phyloP scores from a whole-genome alignment of 2,113 vertebrate genomes.

The Passer montanus region DNA sequence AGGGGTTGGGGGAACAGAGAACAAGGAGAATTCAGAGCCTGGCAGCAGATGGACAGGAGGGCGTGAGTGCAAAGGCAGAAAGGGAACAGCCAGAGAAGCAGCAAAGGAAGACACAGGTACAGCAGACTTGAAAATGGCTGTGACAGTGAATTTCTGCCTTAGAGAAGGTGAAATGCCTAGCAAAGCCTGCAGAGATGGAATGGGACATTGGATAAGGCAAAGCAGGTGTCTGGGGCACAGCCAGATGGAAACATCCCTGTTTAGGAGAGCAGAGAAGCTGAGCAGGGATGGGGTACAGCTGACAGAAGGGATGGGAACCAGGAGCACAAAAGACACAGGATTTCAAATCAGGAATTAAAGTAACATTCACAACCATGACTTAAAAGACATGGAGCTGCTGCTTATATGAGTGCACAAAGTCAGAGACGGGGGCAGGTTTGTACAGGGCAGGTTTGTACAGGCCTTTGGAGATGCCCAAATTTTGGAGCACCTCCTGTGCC shows the following conservation, averaged over 20 bases:
- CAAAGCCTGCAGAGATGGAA: not conserved
- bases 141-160: not conserved
- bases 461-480: not conserved
- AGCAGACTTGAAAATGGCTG: not conserved
- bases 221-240: accelerated
- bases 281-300: not conserved
- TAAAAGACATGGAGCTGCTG: not conserved
- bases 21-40: not conserved
- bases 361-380: not conserved
- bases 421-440: not conserved
- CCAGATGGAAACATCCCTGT: not conserved
- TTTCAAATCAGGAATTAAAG: not conserved
- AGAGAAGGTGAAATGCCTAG: not conserved
- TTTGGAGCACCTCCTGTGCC: not conserved
- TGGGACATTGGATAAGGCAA: not conserved
- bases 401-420: not conserved
- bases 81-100: not conserved
- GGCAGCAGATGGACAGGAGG: not conserved
- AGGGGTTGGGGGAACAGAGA: not conserved
- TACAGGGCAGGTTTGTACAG: not conserved
- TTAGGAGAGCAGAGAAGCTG: not conserved
- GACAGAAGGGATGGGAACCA: not conserved
- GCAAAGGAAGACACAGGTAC: not conserved
- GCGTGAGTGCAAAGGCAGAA: not conserved
- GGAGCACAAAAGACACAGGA: not conserved